Conservation (phyloP, 2,888 invertebrate species). For the Cerceris rybyensis region DNA sequence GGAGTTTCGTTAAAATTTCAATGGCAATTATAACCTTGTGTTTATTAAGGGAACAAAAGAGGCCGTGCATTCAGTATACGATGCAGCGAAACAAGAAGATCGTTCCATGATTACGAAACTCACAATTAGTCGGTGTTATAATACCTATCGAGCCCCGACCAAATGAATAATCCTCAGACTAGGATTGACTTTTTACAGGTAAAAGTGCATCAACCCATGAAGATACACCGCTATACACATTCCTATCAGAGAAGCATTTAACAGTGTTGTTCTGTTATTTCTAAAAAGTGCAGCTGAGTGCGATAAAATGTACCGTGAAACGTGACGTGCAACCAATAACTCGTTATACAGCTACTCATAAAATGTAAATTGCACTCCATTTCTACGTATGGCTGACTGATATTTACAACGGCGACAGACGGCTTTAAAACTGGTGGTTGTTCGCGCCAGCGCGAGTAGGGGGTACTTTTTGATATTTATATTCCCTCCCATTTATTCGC, state of each 20-base stretch:
- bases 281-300: conserved; percentile 7
- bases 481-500: neutral
- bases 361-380: conserved; percentile 49
- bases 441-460: conserved; percentile 9
- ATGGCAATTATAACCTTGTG: conserved; percentile 46
- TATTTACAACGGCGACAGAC: conserved; percentile 54
- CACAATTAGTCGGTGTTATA: conserved; percentile 9
- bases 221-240: neutral
- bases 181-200: conserved; percentile 4
- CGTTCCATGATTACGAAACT: neutral
- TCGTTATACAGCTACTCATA: conserved; percentile 42
- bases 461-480: conserved; percentile 21
- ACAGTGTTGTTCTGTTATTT: neutral
- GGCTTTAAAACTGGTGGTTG: conserved; percentile 57
- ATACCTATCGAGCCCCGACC: neutral
- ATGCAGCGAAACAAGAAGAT: conserved; percentile 8
- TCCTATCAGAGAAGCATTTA: neutral
- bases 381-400: conserved; percentile 29
- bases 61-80: conserved; percentile 9
- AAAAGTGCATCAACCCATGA: conserved; percentile 4
- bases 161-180: conserved; percentile 14
- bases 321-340: conserved; percentile 53
- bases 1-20: conserved; percentile 32
- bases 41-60: conserved; percentile 35
- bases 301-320: conserved; percentile 34